Evolutionary conservation across 2,797 vertebrate genomes (phyloP).

Genomic region (Rhynchotus rufescens): DNA sequence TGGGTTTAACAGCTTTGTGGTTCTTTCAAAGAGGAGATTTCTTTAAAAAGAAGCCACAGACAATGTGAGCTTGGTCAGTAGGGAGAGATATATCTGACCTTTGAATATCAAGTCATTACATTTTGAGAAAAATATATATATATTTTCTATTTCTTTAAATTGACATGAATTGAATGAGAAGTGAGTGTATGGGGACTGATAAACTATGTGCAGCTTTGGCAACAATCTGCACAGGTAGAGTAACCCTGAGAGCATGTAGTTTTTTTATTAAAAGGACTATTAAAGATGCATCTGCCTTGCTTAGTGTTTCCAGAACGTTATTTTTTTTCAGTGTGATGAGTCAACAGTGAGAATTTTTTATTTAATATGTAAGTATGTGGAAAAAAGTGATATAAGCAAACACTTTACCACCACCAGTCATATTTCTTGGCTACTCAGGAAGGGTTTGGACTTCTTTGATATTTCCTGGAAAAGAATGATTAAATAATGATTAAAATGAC

Average conservation of each 20-base stretch:
- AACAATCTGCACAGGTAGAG: neutral
- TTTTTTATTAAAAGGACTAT: neutral
- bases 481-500: neutral
- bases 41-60: neutral
- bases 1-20: neutral
- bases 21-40: neutral
- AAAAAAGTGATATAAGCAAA: neutral
- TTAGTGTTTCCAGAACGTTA: neutral
- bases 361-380: neutral
- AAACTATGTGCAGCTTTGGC: neutral
- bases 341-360: neutral
- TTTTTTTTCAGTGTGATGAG: neutral
- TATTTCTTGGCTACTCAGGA: neutral
- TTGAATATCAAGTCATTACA: neutral
- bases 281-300: neutral
- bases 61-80: neutral
- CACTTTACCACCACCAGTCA: neutral
- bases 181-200: neutral
- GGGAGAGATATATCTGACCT: neutral
- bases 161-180: neutral
- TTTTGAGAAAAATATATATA: neutral
- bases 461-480: neutral
- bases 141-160: neutral
- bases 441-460: neutral
- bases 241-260: neutral